Conservation (phyloP, 2,797 vertebrate species). For the Oreochromis mossambicus region DNA sequence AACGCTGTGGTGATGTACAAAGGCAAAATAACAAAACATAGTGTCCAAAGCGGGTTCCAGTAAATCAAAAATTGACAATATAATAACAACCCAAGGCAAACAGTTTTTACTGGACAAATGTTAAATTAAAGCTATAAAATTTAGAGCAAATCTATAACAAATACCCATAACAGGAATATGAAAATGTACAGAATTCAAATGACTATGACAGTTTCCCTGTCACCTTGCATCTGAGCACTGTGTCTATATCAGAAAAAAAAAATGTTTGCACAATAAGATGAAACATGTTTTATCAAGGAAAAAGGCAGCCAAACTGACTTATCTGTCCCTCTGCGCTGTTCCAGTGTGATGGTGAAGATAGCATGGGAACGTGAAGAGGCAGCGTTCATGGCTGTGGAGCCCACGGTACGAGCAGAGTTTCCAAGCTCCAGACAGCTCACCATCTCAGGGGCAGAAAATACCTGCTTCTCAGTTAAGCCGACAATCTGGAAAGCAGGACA, state of each 20-base stretch:
- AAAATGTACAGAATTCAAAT: not conserved
- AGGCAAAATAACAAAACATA: not conserved
- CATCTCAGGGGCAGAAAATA: conserved; percentile 81
- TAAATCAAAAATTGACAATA: not conserved
- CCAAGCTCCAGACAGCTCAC: conserved; percentile 89
- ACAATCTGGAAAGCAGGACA: conserved; percentile 78
- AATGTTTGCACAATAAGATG: not conserved
- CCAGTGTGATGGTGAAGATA: conserved; percentile 93
- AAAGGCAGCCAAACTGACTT: conserved; percentile 76
- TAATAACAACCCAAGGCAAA: not conserved
- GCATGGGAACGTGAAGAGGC: conserved; percentile 94
- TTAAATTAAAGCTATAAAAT: not conserved
- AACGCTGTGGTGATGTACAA: fast-evolving
- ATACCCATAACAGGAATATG: not conserved
- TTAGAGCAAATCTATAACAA: not conserved
- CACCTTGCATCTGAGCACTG: not conserved
- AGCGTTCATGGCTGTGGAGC: conserved; percentile 95
- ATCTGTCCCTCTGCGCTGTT: conserved; percentile 85
- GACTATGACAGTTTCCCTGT: not conserved
- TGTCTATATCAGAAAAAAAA: not conserved
- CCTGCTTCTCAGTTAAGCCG: conserved; percentile 85
- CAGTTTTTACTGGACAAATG: not conserved
- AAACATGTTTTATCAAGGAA: not conserved
- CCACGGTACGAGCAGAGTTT: conserved; percentile 89
- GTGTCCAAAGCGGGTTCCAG: not conserved